Conservation (phyloP, 2,113 vertebrate species). For the Ifrita kowaldi region DNA sequence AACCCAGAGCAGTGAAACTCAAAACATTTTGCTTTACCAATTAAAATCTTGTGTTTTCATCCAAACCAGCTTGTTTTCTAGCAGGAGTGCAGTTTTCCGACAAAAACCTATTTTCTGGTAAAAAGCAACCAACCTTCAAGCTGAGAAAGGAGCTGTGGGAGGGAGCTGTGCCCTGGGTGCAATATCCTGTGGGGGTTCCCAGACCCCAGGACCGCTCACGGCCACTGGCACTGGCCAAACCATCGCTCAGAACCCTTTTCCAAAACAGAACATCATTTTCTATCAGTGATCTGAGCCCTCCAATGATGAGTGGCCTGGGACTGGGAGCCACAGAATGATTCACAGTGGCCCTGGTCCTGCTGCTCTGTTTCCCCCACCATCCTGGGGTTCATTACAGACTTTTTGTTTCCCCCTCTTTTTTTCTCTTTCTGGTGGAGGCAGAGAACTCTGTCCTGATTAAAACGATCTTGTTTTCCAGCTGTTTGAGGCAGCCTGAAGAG, state of each 20-base stretch:
- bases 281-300: not conserved
- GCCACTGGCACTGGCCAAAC: not conserved
- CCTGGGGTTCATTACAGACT: not conserved
- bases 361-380: not conserved
- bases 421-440: not conserved
- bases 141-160: not conserved
- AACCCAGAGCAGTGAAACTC: not conserved
- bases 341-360: not conserved
- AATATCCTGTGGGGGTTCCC: rapidly evolving
- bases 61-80: not conserved
- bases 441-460: not conserved
- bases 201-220: rapidly evolving
- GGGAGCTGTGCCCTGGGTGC: not conserved
- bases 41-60: not conserved
- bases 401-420: not conserved
- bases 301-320: not conserved
- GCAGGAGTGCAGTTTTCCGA: not conserved
- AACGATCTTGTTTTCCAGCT: not conserved
- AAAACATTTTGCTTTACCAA: not conserved
- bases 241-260: not conserved
- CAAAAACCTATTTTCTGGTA: not conserved
- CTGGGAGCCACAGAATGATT: not conserved
- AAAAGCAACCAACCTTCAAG: not conserved
- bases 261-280: not conserved
- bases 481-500: not conserved